Evolutionary conservation across 2,888 invertebrate species (phyloP).

Genomic region (Sepioteuthis lessoniana): DNA sequence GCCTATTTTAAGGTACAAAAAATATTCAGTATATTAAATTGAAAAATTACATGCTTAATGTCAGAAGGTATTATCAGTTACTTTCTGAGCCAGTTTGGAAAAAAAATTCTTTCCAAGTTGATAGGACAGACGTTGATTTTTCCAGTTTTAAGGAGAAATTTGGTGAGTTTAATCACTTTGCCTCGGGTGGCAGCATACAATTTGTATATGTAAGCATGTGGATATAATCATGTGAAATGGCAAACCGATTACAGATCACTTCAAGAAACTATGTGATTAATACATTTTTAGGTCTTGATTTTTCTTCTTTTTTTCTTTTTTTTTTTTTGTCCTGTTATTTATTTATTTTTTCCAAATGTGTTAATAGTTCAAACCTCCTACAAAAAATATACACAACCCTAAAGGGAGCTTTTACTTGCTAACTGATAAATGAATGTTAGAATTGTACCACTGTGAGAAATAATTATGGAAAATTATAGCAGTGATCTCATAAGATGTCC

Average conservation of each 20-base stretch:
- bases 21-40: not conserved
- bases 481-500: not conserved
- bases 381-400: not conserved
- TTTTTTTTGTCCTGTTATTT: too few relatives aligned
- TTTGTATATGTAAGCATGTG: slow-evolving; percentile 5
- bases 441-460: not conserved
- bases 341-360: not conserved
- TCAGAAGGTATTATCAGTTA: slow-evolving; percentile 15
- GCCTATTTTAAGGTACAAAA: not conserved
- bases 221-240: not conserved
- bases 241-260: not conserved
- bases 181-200: not conserved
- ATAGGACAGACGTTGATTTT: slow-evolving; percentile 14
- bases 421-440: not conserved
- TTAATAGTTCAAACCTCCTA: not conserved
- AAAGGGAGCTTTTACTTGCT: not conserved
- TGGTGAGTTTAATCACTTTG: not conserved
- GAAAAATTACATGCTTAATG: slow-evolving; percentile 11
- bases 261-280: not conserved
- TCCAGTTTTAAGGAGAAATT: slow-evolving; percentile 33
- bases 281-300: not conserved
- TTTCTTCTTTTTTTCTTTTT: not conserved
- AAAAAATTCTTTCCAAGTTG: not conserved
- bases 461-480: slow-evolving; percentile 14
- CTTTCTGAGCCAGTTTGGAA: not conserved